Evolutionary conservation across 2,797 vertebrate genomes (phyloP), one percentile per base, ranked within the genome.

Genomic region (Lycodopsis pacificus): DNA sequence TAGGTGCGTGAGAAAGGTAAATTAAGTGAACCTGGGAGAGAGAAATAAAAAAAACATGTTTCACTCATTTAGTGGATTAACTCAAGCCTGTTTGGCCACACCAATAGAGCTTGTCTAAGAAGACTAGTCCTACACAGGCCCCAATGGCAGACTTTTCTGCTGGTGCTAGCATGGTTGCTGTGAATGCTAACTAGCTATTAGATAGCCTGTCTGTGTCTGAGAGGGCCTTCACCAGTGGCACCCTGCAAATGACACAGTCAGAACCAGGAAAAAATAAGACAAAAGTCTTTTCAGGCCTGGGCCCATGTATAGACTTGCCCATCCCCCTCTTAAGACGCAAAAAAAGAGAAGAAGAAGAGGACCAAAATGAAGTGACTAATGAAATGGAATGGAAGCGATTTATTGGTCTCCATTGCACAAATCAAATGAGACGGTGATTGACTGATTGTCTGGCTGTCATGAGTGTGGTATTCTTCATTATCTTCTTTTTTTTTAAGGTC

Each of bases 151-250:
- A 93, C 92, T 92, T 90, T 92, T 90, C 94, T 94, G 94, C 94
- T 93, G 92, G 92, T 93, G 93, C 93, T 95, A 94, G 94, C 90
- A 92, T 86, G 78, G 75, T 65, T 86, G 94, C 93, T 95, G 91
- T 97, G 97, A 97, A 98, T 98, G 95, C 95, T 97, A 97, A 98
- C 96, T 96, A 97, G 95, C 92, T 92, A 89, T 93, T 83, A 95
- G 95, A 90, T 83, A 87, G 90, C 70, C 90, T 83, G 88, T 85
- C 73, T 79, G 78, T 91, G 85, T 96, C 89, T 95, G 93, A 93
- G 94, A 91, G 92, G 93, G 94, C 95, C 94, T 95, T 93, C 91
- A 93, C 93, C 90, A 95, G 95, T 94, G 95, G 95, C 93, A 95
- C 94, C 95, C 85, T 92, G 93, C 95, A 95, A 96, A 95, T 95